phyloP scores from a whole-genome alignment of 1,140 invertebrate genomes.

The Meloidogyne exigua region DNA sequence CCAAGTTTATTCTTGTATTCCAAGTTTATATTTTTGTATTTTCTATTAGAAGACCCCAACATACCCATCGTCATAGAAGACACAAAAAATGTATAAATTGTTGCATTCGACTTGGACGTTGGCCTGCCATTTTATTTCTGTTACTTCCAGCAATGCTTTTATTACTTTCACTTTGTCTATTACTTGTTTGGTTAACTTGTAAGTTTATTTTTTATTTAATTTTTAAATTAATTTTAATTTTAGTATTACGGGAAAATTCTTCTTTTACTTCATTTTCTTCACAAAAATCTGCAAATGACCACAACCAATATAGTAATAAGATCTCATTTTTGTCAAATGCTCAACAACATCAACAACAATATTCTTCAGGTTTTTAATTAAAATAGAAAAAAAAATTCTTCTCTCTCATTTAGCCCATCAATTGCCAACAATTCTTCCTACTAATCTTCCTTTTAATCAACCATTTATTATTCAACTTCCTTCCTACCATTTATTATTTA shows the following conservation, averaged over 20 bases:
- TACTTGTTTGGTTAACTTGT: slow-evolving; percentile 4
- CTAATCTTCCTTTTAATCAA: neutral
- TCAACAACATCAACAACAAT: neutral
- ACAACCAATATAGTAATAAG: neutral
- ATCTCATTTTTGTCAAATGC: slow-evolving; percentile 5
- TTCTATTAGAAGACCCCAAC: neutral
- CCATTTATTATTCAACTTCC: slow-evolving; percentile 14
- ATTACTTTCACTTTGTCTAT: slow-evolving; percentile 5
- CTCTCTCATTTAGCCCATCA: neutral
- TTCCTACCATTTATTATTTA: slow-evolving; percentile 15
- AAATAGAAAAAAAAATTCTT: neutral
- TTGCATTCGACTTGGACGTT: neutral
- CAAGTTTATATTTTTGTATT: too few relatives aligned
- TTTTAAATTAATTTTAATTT: neutral
- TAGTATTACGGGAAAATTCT: slow-evolving; percentile 1
- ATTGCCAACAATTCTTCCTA: neutral
- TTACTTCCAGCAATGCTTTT: slow-evolving; percentile 1
- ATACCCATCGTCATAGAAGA: neutral
- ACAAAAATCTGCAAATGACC: neutral
- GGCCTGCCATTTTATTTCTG: neutral
- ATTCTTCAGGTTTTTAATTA: neutral
- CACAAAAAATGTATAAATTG: slow-evolving; percentile 1
- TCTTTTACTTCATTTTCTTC: neutral
- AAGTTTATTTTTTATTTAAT: neutral
- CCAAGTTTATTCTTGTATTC: too few relatives aligned